Evolutionary conservation across 2,888 invertebrate species (phyloP), one percentile per base, ranked within the genome.

Genomic region (Rhingia rostrata): DNA sequence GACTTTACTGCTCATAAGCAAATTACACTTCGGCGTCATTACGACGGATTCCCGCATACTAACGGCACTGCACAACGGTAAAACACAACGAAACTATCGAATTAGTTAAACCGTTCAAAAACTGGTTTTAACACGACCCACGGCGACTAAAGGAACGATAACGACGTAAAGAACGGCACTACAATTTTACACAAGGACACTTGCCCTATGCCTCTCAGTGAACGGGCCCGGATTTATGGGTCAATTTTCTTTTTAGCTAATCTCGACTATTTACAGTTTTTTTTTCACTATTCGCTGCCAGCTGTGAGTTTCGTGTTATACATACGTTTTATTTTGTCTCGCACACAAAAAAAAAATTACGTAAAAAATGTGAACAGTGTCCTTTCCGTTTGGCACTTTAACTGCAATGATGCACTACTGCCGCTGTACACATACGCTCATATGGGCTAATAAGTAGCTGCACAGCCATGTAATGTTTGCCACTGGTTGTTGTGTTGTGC

Each of bases 11-110:
- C 69, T 72, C 63, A 49, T 37, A 35, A 83, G 61, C 45, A 75
- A 39, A 33, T 60, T 79, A 56, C 78, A 60, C 47, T 75, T 74
- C 47, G 63, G 53, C 72, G 77, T 73, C 79, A 79, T 81, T 63
- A 61, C 67, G 35, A 78, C 54, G 49, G 56, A 78, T 70, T 78
- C 69, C 56, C 70, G 56, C 77, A 78, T 70, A 22, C 41, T 56
- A 47, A 47, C 56, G 33, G 54, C 75, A 49, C 69, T 45, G 39
- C 41, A 53, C 32, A 14, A 14, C 32, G 49, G 39, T 14, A 32
- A 53, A 49, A 3, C 12, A 60, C 54, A 60, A 35, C 6, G 22
- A 51, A 54, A 54, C 32, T 14, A 6, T 22, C 22, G 22, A 72
- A 61, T 41, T 22, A 30, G 14, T 33, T 56, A 12, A 54, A 39